phyloP scores from a whole-genome alignment of 2,113 vertebrate genomes.

The Brachionichthys hirsutus region DNA sequence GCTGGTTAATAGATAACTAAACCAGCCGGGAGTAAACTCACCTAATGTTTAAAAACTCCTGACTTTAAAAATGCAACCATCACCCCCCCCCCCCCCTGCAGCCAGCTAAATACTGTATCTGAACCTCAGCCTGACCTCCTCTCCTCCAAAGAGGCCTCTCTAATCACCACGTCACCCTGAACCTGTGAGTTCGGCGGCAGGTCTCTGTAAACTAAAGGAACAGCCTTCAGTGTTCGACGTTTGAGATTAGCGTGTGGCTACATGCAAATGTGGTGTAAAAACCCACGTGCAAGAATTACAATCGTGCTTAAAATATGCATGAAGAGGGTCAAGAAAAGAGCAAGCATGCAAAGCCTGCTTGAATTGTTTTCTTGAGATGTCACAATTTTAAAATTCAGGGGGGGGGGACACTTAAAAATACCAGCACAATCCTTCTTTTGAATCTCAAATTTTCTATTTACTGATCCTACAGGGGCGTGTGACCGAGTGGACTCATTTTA shows the following conservation, averaged over 20 bases:
- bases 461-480: slow-evolving; percentile 47
- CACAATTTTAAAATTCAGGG: slow-evolving; percentile 5
- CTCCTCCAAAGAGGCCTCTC: slow-evolving; percentile 24
- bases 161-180: too few relatives aligned
- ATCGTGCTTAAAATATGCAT: background rate
- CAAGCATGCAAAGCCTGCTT: background rate
- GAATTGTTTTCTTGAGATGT: slow-evolving; percentile 1
- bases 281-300: too few relatives aligned
- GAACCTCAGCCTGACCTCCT: slow-evolving; percentile 44
- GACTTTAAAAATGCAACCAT: slow-evolving; percentile 1
- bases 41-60: slow-evolving; percentile 11
- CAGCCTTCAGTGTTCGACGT: too few relatives aligned
- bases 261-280: too few relatives aligned
- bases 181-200: too few relatives aligned
- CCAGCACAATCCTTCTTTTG: slow-evolving; percentile 30
- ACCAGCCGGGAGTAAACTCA: slow-evolving; percentile 21
- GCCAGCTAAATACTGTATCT: slow-evolving; percentile 10
- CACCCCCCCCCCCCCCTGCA: background rate
- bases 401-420: background rate
- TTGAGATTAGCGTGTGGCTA: too few relatives aligned
- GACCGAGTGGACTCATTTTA: slow-evolving; percentile 57
- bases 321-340: background rate
- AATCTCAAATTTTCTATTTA: slow-evolving; percentile 44
- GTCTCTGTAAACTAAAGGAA: too few relatives aligned
- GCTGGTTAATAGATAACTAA: slow-evolving; percentile 21